A percentile compares a stretch with the other conserved stretches of the same genome.
These are phyloP conservation scores for Macroteleia sp. DNA, from an alignment of 2,888 invertebrate genomes.

Conservation along the genomic window DNA sequence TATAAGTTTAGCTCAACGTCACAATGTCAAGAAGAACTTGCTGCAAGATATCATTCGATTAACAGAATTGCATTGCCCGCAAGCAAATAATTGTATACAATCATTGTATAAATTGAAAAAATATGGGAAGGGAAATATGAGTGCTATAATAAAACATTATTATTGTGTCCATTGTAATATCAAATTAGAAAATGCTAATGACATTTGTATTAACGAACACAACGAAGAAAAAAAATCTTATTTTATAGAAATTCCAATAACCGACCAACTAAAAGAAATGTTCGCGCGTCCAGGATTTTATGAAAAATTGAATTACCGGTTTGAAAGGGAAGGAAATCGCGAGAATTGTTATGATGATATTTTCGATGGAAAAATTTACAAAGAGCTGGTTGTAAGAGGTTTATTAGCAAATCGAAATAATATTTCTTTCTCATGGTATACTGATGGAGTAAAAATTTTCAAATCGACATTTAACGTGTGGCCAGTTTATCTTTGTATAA, in stretches of 20 bases:
- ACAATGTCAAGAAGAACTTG: not conserved
- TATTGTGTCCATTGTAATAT: slow-evolving; percentile 14
- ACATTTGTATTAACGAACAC: not conserved
- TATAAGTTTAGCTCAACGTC: not conserved
- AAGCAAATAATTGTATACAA: slow-evolving; percentile 2
- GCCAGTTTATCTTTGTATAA: slow-evolving; percentile 3
- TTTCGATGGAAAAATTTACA: not conserved
- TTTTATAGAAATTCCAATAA: not conserved
- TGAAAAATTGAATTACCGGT: not conserved
- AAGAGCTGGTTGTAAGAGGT: not conserved
- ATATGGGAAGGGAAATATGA: not conserved
- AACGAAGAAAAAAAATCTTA: not conserved
- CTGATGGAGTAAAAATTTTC: slow-evolving; percentile 13
- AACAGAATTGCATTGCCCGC: slow-evolving; percentile 4
- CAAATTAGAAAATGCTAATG: too few species aligned
- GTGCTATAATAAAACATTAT: not conserved
- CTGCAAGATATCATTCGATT: not conserved
- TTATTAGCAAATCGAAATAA: not conserved
- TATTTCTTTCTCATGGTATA: slow-evolving; percentile 9
- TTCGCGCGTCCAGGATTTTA: not conserved
- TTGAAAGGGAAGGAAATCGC: not conserved
- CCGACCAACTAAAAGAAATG: not conserved
- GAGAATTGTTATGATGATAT: slow-evolving; percentile 1
- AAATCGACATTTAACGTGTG: slow-evolving; percentile 1
- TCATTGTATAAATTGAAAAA: slow-evolving; percentile 1